A percentile compares a stretch with the other conserved stretches of the same genome.
Conservation (phyloP, 2,888 invertebrate species). For the Drosophila nr. perissopoda region DNA sequence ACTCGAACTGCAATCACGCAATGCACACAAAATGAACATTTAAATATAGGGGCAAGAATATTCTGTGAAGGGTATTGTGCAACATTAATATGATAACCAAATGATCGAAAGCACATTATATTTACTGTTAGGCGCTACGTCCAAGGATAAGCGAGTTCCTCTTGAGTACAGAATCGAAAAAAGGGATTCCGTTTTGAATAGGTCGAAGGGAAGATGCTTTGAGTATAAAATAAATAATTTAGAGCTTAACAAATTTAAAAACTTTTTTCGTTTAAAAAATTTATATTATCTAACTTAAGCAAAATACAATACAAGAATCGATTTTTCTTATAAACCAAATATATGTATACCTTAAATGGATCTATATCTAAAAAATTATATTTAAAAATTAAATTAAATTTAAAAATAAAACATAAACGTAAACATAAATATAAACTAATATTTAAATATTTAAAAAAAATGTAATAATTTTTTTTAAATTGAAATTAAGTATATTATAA, state of each 20-base stretch:
- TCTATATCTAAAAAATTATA: background rate
- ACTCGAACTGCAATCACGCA: conserved; percentile 61
- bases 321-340: background rate
- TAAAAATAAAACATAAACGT: no score
- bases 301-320: background rate
- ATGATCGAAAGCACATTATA: conserved; percentile 9
- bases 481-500: background rate
- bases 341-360: background rate
- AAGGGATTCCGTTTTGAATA: background rate
- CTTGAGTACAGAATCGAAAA: background rate
- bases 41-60: conserved; percentile 24
- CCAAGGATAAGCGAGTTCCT: background rate
- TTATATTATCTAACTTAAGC: background rate
- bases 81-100: conserved; percentile 18
- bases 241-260: background rate
- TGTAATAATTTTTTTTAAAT: no score
- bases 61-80: conserved; percentile 29
- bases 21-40: conserved; percentile 56
- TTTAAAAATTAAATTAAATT: no score
- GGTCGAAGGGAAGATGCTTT: background rate
- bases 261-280: background rate
- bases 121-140: conserved; percentile 40
- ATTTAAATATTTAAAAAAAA: no score
- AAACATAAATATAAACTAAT: no score
- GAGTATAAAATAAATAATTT: background rate